phyloP scores from a whole-genome alignment of 2,888 invertebrate genomes.

The Elegia similella region DNA sequence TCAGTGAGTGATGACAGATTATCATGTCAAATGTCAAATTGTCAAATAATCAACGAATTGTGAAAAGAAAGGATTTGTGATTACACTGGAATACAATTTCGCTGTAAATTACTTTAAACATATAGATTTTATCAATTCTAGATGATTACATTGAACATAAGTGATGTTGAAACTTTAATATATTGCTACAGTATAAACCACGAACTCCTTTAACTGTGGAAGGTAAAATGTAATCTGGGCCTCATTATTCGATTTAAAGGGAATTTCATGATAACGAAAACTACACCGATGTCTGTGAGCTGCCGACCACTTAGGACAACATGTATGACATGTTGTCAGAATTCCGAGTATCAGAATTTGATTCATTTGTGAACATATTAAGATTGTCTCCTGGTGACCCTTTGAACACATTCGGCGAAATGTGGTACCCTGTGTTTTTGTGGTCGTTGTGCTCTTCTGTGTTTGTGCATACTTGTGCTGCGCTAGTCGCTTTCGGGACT shows the following conservation, averaged over 20 bases:
- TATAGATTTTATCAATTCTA: too few species aligned
- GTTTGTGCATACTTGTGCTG: constrained; percentile 95
- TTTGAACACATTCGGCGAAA: constrained; percentile 90
- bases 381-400: constrained; percentile 84
- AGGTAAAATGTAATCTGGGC: background rate
- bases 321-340: constrained; percentile 83
- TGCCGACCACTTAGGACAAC: constrained; percentile 60
- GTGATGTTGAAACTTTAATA: background rate
- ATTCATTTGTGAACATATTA: constrained; percentile 86
- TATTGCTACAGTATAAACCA: background rate
- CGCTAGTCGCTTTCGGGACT: constrained; percentile 94
- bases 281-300: constrained; percentile 72
- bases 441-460: constrained; percentile 97
- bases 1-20: background rate
- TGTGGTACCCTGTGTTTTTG: constrained; percentile 98
- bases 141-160: background rate
- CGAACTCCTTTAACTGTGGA: background rate
- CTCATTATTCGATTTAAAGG: constrained; percentile 19
- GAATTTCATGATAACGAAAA: constrained; percentile 44
- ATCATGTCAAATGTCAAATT: background rate
- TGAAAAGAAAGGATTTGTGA: background rate
- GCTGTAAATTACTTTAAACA: too few species aligned
- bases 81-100: background rate
- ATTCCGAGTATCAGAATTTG: constrained; percentile 82
- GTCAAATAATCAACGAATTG: background rate